These are phyloP conservation scores for Phrynosoma platyrhinos DNA, from an alignment of 2,113 vertebrate species.

Conservation along the genomic window DNA sequence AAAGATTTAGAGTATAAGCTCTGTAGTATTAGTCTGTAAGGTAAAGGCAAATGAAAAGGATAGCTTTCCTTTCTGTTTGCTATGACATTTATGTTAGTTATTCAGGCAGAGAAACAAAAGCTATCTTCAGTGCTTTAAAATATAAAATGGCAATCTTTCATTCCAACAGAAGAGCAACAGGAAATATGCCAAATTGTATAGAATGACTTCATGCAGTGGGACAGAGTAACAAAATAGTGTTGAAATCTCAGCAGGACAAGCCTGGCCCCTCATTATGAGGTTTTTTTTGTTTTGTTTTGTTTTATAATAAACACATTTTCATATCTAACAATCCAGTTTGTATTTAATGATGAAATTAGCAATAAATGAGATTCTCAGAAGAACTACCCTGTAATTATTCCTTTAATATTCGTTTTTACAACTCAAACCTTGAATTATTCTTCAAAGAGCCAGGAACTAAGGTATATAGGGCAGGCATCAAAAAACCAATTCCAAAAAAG, in stretches of 20 bases:
- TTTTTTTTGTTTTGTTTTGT: too few relatives aligned
- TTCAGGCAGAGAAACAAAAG: slow-evolving; percentile 6
- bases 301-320: slow-evolving; percentile 60
- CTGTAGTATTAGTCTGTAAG: slow-evolving; percentile 13
- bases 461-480: too few relatives aligned
- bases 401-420: background rate
- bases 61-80: background rate
- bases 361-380: slow-evolving; percentile 49
- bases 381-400: slow-evolving; percentile 33
- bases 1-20: background rate
- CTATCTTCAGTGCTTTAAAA: background rate
- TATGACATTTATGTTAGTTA: slow-evolving; percentile 14
- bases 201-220: slow-evolving; percentile 20
- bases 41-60: background rate
- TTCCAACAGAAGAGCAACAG: slow-evolving; percentile 23
- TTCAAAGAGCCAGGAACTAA: background rate
- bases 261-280: slow-evolving; percentile 25
- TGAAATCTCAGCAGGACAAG: slow-evolving; percentile 46
- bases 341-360: slow-evolving; percentile 40
- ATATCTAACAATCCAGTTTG: slow-evolving; percentile 49
- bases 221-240: background rate
- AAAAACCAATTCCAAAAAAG: background rate
- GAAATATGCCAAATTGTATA: slow-evolving; percentile 10
- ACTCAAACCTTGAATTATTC: slow-evolving; percentile 28
- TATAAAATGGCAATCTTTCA: slow-evolving; percentile 9